Base-by-base conservation (phyloP, 2,113 vertebrate genomes). In the Meleagris gallopavo region DNA sequence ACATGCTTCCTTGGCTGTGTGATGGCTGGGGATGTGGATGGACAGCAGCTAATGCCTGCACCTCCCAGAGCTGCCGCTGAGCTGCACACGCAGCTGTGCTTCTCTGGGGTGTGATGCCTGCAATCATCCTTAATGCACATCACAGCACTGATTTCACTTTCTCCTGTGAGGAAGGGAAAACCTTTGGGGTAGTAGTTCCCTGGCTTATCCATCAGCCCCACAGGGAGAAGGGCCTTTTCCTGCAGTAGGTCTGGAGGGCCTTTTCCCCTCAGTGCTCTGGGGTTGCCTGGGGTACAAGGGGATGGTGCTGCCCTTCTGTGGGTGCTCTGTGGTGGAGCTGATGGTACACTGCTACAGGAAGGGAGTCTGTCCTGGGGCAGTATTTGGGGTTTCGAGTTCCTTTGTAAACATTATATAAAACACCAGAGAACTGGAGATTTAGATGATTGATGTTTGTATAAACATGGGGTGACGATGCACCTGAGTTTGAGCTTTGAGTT, bases 271-370 rank as follows among this genome's bases (percentile, higher is more conserved):
- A 13, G 48, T 70, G 62, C 41, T n/a, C 61, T 25, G 27, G 41
- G 19, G 48, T 13, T 58, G 62, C 27, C 75, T 45, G 61, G 1
- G 9, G 86, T 46, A n/a, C 21, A 7, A 19, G 19, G 34, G 38
- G 48, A 10, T 2, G 2, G 2, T 21, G 27, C 55, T 50, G 18
- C 20, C 19, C 32, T 22, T 85, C 38, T 45, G 36, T 14, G 38
- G 19, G 50, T 77, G 57, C 43, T 52, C 43, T 13, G 5, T 2
- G 10, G 60, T 54, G 79, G 67, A 50, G 30, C 85, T 55, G 10
- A 17, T 1, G 2, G 4, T 20, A 29, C 5, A 0, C 46, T 50
- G 27, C 86, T 57, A 2, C 14, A 11, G 22, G 18, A n/a, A 55
- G 38, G 46, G 29, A 50, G 18, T 64, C 32, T 8, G 2, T 22